These are phyloP conservation scores for Trachythela sp. DNA, from an alignment of 64 coral and sea anemone genomes.

Conservation along the genomic window DNA sequence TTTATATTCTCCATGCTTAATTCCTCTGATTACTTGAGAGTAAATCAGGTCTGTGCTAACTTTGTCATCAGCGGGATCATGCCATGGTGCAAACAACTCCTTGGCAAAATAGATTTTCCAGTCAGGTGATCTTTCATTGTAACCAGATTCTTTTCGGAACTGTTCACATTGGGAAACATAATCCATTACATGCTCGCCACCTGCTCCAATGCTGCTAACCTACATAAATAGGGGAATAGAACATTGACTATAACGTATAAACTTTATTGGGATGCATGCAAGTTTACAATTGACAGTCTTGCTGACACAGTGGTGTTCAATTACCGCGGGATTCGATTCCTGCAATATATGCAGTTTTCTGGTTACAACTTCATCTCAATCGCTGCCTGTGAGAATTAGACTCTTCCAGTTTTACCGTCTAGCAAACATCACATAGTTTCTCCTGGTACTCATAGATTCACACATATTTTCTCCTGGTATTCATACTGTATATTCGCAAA, in stretches of 20 bases:
- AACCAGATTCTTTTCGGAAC: neutral
- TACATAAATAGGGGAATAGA: neutral
- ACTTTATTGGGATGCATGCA: too few relatives aligned
- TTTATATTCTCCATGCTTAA: constrained; percentile 20
- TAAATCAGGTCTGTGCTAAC: constrained; percentile 19
- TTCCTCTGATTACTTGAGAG: constrained; percentile 2
- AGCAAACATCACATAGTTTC: too few relatives aligned
- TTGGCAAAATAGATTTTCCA: constrained; percentile 17
- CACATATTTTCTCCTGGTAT: too few relatives aligned
- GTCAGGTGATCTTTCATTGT: neutral
- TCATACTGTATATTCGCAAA: too few relatives aligned
- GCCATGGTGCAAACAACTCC: constrained; percentile 20
- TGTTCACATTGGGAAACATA: constrained; percentile 23
- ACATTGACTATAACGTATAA: neutral
- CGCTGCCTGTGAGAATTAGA: too few relatives aligned
- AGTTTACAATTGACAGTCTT: too few relatives aligned
- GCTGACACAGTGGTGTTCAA: too few relatives aligned
- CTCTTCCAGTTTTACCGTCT: too few relatives aligned
- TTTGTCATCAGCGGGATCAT: neutral
- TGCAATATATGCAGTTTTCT: too few relatives aligned
- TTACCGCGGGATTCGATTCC: too few relatives aligned
- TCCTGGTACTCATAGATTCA: too few relatives aligned
- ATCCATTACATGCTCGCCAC: constrained; percentile 7
- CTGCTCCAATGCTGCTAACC: constrained; percentile 9
- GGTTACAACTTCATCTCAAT: too few relatives aligned